A percentile compares a stretch with the other conserved stretches of the same genome.
Evolutionary conservation across 2,113 vertebrate genomes (phyloP).

Genomic region (Semnornis frantzii): DNA sequence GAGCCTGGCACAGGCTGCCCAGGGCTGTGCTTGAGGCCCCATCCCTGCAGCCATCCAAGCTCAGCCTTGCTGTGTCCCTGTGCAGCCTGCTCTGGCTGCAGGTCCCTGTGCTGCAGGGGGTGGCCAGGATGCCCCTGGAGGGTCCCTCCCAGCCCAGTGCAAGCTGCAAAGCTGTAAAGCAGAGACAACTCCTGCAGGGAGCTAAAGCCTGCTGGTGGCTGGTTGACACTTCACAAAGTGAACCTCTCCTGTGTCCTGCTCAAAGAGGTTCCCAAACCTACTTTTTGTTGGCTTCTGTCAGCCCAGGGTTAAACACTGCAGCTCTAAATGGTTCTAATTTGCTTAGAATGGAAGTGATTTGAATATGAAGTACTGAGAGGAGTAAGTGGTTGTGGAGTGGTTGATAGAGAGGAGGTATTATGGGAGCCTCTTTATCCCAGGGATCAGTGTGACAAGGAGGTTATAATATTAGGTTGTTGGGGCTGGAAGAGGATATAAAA

Average conservation of each 20-base stretch:
- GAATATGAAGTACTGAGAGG: neutral
- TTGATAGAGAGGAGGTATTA: neutral
- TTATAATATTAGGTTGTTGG: neutral
- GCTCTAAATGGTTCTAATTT: neutral
- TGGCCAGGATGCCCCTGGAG: too few relatives aligned
- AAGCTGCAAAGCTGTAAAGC: too few relatives aligned
- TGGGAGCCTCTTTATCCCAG: slow-evolving; percentile 26
- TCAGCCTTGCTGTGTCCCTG: too few relatives aligned
- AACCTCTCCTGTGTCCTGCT: neutral
- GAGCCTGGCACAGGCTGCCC: too few relatives aligned
- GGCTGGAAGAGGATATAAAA: neutral
- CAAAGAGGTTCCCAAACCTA: neutral
- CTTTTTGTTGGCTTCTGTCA: neutral
- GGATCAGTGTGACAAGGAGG: neutral
- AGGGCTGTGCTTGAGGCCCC: too few relatives aligned
- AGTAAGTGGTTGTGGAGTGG: neutral
- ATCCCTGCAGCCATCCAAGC: too few relatives aligned
- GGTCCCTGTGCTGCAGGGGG: too few relatives aligned
- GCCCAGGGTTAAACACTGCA: neutral
- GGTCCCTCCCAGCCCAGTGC: too few relatives aligned
- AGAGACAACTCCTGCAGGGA: too few relatives aligned
- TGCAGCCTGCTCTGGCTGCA: too few relatives aligned
- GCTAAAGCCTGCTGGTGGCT: neutral
- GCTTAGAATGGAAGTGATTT: neutral
- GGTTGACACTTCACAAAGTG: neutral